Base-by-base conservation (phyloP, 2,113 vertebrate species). In the Gorsachius goisagi region DNA sequence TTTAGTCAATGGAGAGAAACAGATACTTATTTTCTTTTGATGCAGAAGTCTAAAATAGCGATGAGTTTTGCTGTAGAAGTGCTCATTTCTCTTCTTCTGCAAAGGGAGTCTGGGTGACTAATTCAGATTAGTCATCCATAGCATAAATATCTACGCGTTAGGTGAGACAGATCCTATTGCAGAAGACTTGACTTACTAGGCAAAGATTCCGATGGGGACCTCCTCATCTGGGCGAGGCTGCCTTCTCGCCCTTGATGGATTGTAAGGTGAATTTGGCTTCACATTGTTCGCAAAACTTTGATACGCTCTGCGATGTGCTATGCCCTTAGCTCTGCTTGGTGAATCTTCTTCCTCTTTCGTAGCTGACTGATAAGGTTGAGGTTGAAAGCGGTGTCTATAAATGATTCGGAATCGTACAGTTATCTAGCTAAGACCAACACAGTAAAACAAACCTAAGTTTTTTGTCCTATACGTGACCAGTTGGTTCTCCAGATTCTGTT, bases 281-380 rank as follows among this genome's bases (percentile, higher is more conserved):
- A 44, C 41, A 15, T 44, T 44, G 41, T 44, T 44, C 41, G 15
- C 41, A 56, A 39, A 32, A 3, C 0, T 0, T 2, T 5, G 55
- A 1, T 52, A 2, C 12, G 32, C 19, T 58, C 17, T 5, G 35
- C 18, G 4, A 0, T 2, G 15, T 30, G 27, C 56, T 44, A 0
- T 8, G 64, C 32, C 13, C 49, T 68, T 26, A 8, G 44, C 67
- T 60, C 26, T 33, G 62, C 72, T 35, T 15, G 28, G 2, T 41
- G n/a, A 33, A 3, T 33, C 20, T 28, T 28, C 37, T 64, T 66
- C 69, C 75, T 50, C 15, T 56, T 28, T 30, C 12, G 0, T 8
- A 37, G 64, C 3, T 2, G 35, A 2, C 33, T 27, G 49, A 1
- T 10, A 13, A 16, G 58, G 27, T 41, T 50, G 52, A 47, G 59